Percentiles rank a stretch among this genome's conserved stretches.
Conservation (phyloP, 1,140 invertebrate species). For the Dolichoris vasculosae region DNA sequence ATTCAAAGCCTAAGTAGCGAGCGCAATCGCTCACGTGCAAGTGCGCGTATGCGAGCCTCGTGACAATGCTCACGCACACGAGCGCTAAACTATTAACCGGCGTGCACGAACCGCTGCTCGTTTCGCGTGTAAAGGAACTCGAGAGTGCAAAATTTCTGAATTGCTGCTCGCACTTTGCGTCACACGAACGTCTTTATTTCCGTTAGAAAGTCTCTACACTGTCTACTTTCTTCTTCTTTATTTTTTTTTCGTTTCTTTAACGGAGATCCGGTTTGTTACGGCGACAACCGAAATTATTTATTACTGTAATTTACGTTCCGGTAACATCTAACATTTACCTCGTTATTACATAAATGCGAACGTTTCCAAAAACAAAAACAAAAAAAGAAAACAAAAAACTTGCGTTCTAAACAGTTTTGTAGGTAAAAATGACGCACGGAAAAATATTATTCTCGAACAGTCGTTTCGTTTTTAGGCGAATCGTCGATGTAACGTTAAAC, state of each 20-base stretch:
- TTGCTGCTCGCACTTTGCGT: slow-evolving; percentile 1
- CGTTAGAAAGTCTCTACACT: neutral
- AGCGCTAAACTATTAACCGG: slow-evolving; percentile 12
- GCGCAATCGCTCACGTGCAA: neutral
- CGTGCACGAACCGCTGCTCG: neutral
- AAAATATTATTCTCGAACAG: too few relatives aligned
- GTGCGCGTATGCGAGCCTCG: slow-evolving; percentile 13
- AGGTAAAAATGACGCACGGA: too few relatives aligned
- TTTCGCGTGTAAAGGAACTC: slow-evolving; percentile 1
- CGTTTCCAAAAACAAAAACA: neutral
- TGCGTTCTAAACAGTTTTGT: too few relatives aligned
- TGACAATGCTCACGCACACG: slow-evolving; percentile 40
- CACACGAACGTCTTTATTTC: neutral
- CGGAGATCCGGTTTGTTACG: neutral
- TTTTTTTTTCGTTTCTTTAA: neutral
- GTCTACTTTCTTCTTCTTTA: neutral
- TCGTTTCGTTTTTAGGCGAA: too few relatives aligned
- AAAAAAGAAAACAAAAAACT: too few relatives aligned
- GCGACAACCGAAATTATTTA: neutral
- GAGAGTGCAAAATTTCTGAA: slow-evolving; percentile 23
- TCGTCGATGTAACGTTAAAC: too few relatives aligned
- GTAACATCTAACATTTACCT: neutral
- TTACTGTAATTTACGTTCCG: neutral
- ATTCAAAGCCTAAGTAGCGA: neutral
- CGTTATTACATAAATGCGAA: neutral